Evolutionary conservation across 2,797 vertebrate genomes (phyloP), one percentile per base, ranked within the genome.

Genomic region (Sebastes glaucus): DNA sequence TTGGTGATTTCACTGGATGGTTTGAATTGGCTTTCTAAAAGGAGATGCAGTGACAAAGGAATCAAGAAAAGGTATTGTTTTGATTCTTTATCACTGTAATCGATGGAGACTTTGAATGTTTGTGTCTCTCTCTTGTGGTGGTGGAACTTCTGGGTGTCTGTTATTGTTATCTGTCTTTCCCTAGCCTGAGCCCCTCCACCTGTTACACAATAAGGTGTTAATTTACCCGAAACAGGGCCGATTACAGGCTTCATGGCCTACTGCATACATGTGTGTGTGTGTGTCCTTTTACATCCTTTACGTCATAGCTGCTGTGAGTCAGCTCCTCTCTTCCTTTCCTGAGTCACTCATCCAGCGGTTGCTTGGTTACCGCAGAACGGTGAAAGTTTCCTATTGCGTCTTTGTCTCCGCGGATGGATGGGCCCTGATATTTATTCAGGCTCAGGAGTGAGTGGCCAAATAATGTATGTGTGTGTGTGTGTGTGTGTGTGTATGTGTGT

Each of bases 361-460:
- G 96, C 96, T 86, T 92, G 90, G 96, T 91, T 91, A 97, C 95
- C 20, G 78, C 89, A 81, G 91, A 92, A 91, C 70, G 83, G 87
- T 76, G 90, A 95, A 95, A 93, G 92, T 95, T 96, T 96, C 95
- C 95, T 93, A 93, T 94, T 96, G 94, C 96, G 95, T 95, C 94
- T 91, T 92, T 90, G 86, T 92, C 92, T 91, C 90, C 91, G 83
- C 56, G 74, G 90, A 90, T 83, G 89, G 88, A 94, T 71, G 71
- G 85, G 69, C 82, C 86, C 87, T 71, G 81, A 96, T 96, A 95
- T 96, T 96, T 96, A 96, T 96, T 96, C 94, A 96, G 91, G 93
- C 90, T 83, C 87, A 78, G 87, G 82, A 90, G 83, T 86, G 86
- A 94, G 87, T 85, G 93, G 89, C 79, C 91, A 80, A 94, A 94